phyloP scores from a whole-genome alignment of 2,797 vertebrate species.

The Rhabdomys pumilio region DNA sequence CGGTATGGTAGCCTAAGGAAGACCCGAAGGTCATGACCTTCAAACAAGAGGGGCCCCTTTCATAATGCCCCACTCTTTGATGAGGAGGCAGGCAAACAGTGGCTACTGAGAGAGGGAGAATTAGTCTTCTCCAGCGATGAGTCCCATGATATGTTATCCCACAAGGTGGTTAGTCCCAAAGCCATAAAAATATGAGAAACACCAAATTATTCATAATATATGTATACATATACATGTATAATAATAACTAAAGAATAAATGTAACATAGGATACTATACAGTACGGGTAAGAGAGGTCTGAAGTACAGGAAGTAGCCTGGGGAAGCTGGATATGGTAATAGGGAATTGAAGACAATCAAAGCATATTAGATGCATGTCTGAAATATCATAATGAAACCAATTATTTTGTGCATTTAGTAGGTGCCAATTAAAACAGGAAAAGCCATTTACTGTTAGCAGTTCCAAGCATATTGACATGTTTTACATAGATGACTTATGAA shows the following conservation, averaged over 20 bases:
- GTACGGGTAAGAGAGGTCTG: not conserved
- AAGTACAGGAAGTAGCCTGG: too few relatives aligned
- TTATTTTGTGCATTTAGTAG: not conserved
- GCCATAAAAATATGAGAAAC: not conserved
- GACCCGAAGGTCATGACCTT: too few relatives aligned
- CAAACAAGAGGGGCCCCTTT: not conserved
- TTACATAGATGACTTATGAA: not conserved
- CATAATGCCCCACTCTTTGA: not conserved
- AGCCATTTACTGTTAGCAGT: not conserved
- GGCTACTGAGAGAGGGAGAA: not conserved
- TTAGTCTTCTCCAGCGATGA: not conserved
- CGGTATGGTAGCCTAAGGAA: not conserved
- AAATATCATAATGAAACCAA: not conserved
- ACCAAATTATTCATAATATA: not conserved
- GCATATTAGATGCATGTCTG: too few relatives aligned
- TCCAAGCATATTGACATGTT: conserved; percentile 2
- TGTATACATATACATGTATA: not conserved
- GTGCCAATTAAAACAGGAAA: not conserved
- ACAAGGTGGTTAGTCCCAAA: not conserved
- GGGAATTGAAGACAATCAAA: not conserved
- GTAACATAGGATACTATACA: too few relatives aligned
- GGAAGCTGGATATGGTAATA: not conserved
- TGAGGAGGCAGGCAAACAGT: not conserved
- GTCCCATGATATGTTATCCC: not conserved
- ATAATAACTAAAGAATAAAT: not conserved